phyloP scores from a whole-genome alignment of 1,140 invertebrate species.

The Formica exsecta region DNA sequence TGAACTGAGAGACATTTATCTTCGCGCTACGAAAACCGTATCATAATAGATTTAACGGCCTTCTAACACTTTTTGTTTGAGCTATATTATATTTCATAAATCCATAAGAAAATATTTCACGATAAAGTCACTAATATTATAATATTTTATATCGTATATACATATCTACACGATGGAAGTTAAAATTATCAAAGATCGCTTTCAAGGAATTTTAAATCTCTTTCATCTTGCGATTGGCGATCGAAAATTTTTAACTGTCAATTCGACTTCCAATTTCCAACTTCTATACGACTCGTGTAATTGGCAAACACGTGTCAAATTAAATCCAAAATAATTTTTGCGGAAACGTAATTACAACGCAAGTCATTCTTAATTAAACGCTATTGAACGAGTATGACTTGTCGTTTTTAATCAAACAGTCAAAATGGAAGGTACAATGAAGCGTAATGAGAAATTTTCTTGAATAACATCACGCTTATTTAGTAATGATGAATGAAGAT shows the following conservation, averaged over 20 bases:
- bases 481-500: not conserved
- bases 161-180: not conserved
- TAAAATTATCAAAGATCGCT: conserved; percentile 4
- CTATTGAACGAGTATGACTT: not conserved
- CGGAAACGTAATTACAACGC: not conserved
- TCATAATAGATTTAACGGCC: conserved; percentile 11
- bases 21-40: not conserved
- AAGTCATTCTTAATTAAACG: not conserved
- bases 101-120: conserved; percentile 1
- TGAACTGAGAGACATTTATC: conserved; percentile 20
- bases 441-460: not conserved
- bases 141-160: not conserved
- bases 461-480: conserved; percentile 9
- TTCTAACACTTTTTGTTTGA: not conserved
- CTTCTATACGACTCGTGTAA: not conserved
- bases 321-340: conserved; percentile 7
- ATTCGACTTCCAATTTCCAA: not conserved
- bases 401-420: not conserved
- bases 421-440: not conserved
- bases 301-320: not conserved
- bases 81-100: conserved; percentile 13
- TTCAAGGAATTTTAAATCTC: not conserved
- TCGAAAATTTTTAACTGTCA: not conserved
- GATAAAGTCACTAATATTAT: not conserved
- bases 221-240: not conserved